phyloP scores from a whole-genome alignment of 1,140 invertebrate species.

The Zaprionus vittiger region DNA sequence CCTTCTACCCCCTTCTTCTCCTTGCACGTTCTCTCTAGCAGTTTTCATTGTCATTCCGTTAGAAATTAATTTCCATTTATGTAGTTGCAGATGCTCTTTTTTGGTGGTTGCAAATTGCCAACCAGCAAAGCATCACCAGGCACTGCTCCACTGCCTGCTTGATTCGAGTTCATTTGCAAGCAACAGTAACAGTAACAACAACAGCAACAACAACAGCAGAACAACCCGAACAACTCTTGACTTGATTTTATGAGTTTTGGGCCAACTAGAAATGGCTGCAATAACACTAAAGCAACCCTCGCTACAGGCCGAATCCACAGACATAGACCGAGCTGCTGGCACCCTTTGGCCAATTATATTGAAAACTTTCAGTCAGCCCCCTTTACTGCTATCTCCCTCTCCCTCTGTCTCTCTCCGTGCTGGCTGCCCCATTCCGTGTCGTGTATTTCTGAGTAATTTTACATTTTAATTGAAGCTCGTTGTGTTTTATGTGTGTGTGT shows the following conservation, averaged over 20 bases:
- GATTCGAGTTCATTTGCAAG: conserved; percentile 49
- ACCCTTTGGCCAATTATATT: conserved; percentile 73
- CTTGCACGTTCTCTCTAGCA: not conserved
- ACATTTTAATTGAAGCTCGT: conserved; percentile 64
- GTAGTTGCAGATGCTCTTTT: conserved; percentile 57
- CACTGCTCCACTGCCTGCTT: not conserved
- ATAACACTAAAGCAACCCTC: conserved; percentile 73
- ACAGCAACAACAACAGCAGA: conserved; percentile 31
- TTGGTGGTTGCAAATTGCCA: conserved; percentile 75
- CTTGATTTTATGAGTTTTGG: conserved; percentile 78
- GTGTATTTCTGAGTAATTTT: conserved; percentile 55
- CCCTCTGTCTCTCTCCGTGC: too few relatives aligned
- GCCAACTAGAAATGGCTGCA: conserved; percentile 72
- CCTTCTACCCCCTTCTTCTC: not conserved
- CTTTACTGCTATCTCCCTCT: not conserved
- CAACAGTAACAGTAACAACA: conserved; percentile 29
- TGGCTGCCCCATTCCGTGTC: not conserved
- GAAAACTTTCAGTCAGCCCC: conserved; percentile 56
- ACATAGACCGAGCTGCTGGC: conserved; percentile 14
- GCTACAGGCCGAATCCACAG: conserved; percentile 10
- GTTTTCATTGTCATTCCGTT: conserved; percentile 66
- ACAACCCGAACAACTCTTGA: conserved; percentile 61
- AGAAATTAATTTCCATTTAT: conserved; percentile 74
- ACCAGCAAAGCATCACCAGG: not conserved
- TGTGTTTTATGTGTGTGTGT: conserved; percentile 49